phyloP scores from a whole-genome alignment of 2,113 vertebrate genomes.

The Hippocampus mohnikei region DNA sequence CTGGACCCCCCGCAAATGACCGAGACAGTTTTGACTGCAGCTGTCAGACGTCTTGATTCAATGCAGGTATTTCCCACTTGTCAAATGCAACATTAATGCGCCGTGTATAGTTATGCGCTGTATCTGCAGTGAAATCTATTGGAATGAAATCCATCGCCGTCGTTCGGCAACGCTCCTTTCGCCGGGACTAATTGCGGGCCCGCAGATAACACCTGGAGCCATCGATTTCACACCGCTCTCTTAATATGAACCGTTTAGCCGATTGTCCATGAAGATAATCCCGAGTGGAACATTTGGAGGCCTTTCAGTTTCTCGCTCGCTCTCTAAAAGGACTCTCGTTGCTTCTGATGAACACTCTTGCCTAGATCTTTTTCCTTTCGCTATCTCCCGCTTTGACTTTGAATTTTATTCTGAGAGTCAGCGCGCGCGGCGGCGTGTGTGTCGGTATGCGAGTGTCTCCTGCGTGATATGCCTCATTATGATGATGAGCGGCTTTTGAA shows the following conservation, averaged over 20 bases:
- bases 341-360: slow-evolving; percentile 18
- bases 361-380: neutral
- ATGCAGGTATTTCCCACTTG: neutral
- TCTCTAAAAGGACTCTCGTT: slow-evolving; percentile 24
- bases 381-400: neutral
- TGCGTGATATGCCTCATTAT: slow-evolving; percentile 46
- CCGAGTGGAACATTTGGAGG: slow-evolving; percentile 55
- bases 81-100: neutral
- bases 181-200: slow-evolving; percentile 69
- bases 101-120: slow-evolving; percentile 8
- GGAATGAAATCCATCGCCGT: slow-evolving; percentile 61
- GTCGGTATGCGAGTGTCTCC: slow-evolving; percentile 15
- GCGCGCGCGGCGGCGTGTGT: neutral
- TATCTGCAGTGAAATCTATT: slow-evolving; percentile 68
- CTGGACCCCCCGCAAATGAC: too few relatives aligned
- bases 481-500: slow-evolving; percentile 45
- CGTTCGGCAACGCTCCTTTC: slow-evolving; percentile 62
- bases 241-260: slow-evolving; percentile 71
- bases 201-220: slow-evolving; percentile 67
- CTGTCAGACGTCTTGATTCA: neutral
- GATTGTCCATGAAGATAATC: slow-evolving; percentile 73
- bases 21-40: neutral
- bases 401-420: slow-evolving; percentile 14
- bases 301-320: slow-evolving; percentile 28
- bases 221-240: slow-evolving; percentile 68